These are phyloP conservation scores for Drosophila guanche DNA, from an alignment of 1,140 invertebrate genomes.

Conservation along the genomic window DNA sequence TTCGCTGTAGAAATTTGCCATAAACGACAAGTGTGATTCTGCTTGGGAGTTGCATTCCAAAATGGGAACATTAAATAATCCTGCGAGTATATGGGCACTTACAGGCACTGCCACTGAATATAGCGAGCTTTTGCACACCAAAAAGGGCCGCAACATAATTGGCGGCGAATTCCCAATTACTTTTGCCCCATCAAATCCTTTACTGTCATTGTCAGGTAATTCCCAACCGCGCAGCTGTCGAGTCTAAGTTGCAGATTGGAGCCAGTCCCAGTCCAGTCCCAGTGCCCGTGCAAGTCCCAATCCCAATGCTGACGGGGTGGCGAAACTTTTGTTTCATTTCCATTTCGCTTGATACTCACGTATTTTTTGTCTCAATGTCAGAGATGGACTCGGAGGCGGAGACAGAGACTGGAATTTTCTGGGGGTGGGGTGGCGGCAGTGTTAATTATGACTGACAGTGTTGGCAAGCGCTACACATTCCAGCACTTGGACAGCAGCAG, in stretches of 20 bases:
- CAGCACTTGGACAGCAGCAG: slow-evolving; percentile 35
- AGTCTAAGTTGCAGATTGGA: slow-evolving; percentile 56
- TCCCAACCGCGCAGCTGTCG: slow-evolving; percentile 41
- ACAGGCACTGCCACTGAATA: too few species aligned
- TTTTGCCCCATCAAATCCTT: background rate
- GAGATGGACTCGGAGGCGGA: too few species aligned
- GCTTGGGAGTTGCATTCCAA: too few species aligned
- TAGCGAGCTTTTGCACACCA: slow-evolving; percentile 5
- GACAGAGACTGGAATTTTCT: background rate
- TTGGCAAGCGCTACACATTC: slow-evolving; percentile 46
- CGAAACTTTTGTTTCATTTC: slow-evolving; percentile 65
- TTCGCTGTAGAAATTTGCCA: too few species aligned
- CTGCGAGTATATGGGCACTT: too few species aligned
- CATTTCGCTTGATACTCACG: slow-evolving; percentile 49
- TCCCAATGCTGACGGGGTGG: slow-evolving; percentile 3
- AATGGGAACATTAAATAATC: too few species aligned
- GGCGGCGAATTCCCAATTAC: too few species aligned
- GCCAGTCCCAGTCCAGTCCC: too few species aligned
- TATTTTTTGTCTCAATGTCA: slow-evolving; percentile 48
- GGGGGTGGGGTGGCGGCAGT: slow-evolving; percentile 18
- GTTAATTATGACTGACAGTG: slow-evolving; percentile 74
- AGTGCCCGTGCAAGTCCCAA: too few species aligned
- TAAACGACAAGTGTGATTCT: too few species aligned
- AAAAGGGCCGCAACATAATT: background rate
- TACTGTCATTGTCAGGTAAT: background rate